phyloP scores from a whole-genome alignment of 1,140 invertebrate genomes.

The Bombyx mandarina region DNA sequence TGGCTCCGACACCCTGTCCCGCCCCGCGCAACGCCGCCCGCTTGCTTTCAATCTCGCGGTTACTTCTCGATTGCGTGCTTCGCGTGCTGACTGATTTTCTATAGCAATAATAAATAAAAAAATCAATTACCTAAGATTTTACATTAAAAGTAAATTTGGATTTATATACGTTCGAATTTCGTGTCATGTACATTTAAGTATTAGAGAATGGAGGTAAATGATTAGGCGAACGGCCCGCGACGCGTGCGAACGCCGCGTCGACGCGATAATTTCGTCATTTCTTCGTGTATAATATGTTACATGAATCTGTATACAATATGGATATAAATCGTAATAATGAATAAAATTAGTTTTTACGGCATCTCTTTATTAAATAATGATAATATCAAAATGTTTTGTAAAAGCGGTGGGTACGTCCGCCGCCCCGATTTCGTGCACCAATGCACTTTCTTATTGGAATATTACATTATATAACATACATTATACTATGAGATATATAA shows the following conservation, averaged over 20 bases:
- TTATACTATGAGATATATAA: slow-evolving; percentile 71
- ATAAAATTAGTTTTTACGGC: slow-evolving; percentile 70
- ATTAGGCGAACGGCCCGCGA: slow-evolving; percentile 57
- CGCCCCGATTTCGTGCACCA: slow-evolving; percentile 67
- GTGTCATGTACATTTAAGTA: slow-evolving; percentile 71
- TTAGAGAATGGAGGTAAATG: slow-evolving; percentile 64
- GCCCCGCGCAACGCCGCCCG: slow-evolving; percentile 60
- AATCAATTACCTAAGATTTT: slow-evolving; percentile 74
- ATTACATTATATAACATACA: slow-evolving; percentile 71
- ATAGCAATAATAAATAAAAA: slow-evolving; percentile 70
- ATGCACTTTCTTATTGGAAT: slow-evolving; percentile 72
- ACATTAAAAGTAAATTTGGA: slow-evolving; percentile 72
- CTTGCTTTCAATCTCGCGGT: slow-evolving; percentile 68
- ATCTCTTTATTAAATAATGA: slow-evolving; percentile 71
- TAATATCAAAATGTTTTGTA: slow-evolving; percentile 69
- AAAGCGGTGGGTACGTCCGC: slow-evolving; percentile 62
- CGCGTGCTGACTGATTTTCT: slow-evolving; percentile 74
- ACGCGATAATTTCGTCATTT: slow-evolving; percentile 68
- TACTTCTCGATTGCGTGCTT: slow-evolving; percentile 74
- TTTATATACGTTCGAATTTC: slow-evolving; percentile 71
- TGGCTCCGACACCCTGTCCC: slow-evolving; percentile 20
- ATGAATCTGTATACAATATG: slow-evolving; percentile 72
- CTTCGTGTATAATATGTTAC: slow-evolving; percentile 70
- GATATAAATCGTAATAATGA: slow-evolving; percentile 70
- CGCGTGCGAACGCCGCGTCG: slow-evolving; percentile 42